Conservation (phyloP, 37 sponge, comb jelly and placozoan species). For the Beroe forskalii region DNA sequence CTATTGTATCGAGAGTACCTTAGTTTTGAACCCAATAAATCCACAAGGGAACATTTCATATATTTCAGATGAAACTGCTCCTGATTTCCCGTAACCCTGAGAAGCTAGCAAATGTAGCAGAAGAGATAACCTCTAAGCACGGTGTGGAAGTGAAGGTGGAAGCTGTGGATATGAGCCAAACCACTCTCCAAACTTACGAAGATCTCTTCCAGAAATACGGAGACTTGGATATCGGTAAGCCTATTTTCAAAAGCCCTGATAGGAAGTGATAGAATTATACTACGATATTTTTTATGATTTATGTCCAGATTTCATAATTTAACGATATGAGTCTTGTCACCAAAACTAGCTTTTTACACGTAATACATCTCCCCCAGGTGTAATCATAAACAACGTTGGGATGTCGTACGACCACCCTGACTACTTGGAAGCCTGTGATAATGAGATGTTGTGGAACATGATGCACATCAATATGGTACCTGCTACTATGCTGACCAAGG, state of each 20-base stretch:
- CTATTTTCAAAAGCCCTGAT: too few relatives aligned
- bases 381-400: conserved; percentile 40
- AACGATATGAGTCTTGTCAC: too few relatives aligned
- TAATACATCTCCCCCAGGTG: too few relatives aligned
- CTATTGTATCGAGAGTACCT: too few relatives aligned
- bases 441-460: not conserved
- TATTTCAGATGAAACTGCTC: conserved; percentile 12
- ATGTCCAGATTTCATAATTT: too few relatives aligned
- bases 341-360: too few relatives aligned
- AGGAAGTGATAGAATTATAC: not conserved
- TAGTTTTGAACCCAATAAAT: too few relatives aligned
- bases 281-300: not conserved
- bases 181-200: not conserved
- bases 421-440: conserved; percentile 30
- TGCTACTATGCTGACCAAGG: not conserved
- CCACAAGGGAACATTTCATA: too few relatives aligned
- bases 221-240: conserved; percentile 32
- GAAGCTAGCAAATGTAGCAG: not conserved
- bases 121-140: conserved; percentile 1
- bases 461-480: not conserved
- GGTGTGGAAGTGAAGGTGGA: conserved; percentile 6
- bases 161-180: conserved; percentile 14
- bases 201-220: not conserved
- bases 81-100: conserved; percentile 37
- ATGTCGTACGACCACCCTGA: conserved; percentile 48